Conservation (phyloP, 2,888 invertebrate species). For the Eupsilia transversa region DNA sequence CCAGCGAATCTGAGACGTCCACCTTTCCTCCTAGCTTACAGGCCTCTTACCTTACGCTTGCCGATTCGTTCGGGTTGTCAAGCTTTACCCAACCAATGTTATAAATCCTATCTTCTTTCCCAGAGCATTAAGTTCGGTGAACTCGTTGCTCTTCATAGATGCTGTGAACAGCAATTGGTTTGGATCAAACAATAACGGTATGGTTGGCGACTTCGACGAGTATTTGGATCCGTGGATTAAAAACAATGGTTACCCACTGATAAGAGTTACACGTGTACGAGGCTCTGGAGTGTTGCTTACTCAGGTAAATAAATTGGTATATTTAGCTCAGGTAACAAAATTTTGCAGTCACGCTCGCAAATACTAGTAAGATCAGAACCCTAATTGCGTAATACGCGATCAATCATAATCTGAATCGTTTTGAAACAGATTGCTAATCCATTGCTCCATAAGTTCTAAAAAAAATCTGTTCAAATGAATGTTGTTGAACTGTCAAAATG, state of each 20-base stretch:
- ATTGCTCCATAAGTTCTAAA: too few species aligned
- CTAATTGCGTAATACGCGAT: too few species aligned
- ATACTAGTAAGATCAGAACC: background rate
- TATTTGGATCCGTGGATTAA: conserved; percentile 78
- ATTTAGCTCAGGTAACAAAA: background rate
- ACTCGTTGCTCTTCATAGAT: conserved; percentile 75
- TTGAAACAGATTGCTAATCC: too few species aligned
- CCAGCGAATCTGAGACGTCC: background rate
- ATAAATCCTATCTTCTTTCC: background rate
- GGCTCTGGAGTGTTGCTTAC: conserved; percentile 76
- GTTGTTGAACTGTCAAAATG: too few species aligned
- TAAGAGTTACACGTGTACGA: conserved; percentile 75
- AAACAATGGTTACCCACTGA: conserved; percentile 79
- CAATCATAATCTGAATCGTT: too few species aligned
- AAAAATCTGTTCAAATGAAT: too few species aligned
- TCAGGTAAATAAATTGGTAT: conserved; percentile 73
- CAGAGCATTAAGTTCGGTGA: conserved; percentile 77
- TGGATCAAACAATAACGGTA: conserved; percentile 46
- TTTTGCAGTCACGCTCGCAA: background rate
- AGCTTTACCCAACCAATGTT: background rate
- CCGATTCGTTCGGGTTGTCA: background rate
- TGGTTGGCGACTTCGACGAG: conserved; percentile 71
- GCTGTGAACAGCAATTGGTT: conserved; percentile 75
- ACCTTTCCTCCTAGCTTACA: background rate
- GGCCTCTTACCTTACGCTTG: background rate